phyloP scores from a whole-genome alignment of 2,113 vertebrate species.

The Leuciscus idus region DNA sequence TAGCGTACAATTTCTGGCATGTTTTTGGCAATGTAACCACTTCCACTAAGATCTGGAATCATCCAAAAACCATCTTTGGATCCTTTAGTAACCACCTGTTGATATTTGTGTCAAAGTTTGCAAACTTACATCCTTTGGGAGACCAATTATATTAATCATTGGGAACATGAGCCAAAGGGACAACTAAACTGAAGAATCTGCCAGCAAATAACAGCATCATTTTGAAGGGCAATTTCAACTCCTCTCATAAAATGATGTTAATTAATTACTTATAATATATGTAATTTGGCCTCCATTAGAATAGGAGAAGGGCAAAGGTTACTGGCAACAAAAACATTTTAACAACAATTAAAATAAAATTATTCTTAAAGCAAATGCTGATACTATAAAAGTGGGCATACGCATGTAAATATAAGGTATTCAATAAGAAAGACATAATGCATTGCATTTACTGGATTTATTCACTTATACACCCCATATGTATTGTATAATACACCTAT shows the following conservation, averaged over 20 bases:
- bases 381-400: not conserved
- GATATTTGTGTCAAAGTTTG: constrained; percentile 24
- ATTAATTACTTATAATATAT: constrained; percentile 20
- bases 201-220: constrained; percentile 6
- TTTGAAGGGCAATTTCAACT: constrained; percentile 21
- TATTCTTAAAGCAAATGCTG: not conserved
- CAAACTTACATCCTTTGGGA: constrained; percentile 18
- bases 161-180: constrained; percentile 11
- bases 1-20: not conserved
- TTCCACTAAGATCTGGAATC: not conserved
- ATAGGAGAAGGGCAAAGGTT: constrained; percentile 33
- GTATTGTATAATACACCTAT: not conserved
- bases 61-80: constrained; percentile 14
- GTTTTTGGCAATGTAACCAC: not conserved
- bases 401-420: not conserved
- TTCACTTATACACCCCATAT: not conserved
- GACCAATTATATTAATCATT: constrained; percentile 16
- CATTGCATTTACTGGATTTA: not conserved
- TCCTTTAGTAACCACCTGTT: not conserved
- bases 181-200: constrained; percentile 1
- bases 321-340: constrained; percentile 8
- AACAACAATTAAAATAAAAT: constrained; percentile 1
- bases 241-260: constrained; percentile 37
- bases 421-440: no score
- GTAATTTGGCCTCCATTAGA: constrained; percentile 30